A percentile compares a stretch with the other conserved stretches of the same genome.
Evolutionary conservation across 2,113 vertebrate species (phyloP).

Genomic region (Pipa parva): DNA sequence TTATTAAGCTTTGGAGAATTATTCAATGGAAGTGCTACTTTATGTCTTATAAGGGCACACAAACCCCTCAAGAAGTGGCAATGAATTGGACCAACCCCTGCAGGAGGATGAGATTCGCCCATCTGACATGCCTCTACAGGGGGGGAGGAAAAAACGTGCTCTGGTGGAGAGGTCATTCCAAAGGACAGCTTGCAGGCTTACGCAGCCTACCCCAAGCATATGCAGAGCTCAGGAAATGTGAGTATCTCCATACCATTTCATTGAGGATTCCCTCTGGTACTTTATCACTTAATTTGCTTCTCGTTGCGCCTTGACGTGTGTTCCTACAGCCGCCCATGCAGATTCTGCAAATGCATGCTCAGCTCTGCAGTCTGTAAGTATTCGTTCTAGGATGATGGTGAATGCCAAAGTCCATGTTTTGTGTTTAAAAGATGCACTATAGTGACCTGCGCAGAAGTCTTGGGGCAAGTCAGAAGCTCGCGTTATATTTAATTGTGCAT

Average conservation of each 20-base stretch:
- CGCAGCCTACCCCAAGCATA: background rate
- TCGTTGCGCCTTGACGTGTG: constrained; percentile 1
- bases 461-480: too few species aligned
- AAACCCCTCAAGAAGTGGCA: too few species aligned
- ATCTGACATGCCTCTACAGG: constrained; percentile 2
- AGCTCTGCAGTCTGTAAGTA: background rate
- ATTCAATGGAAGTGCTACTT: background rate
- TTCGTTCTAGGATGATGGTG: too few species aligned
- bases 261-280: background rate
- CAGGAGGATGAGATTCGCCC: background rate
- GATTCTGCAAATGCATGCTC: background rate
- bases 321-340: constrained; percentile 9
- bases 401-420: too few species aligned
- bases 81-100: background rate
- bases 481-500: too few species aligned
- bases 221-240: background rate
- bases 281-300: background rate
- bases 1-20: background rate
- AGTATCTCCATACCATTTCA: background rate
- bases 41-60: background rate
- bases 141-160: background rate
- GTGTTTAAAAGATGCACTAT: too few species aligned
- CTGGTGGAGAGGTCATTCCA: constrained; percentile 14
- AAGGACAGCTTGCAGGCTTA: constrained; percentile 9
- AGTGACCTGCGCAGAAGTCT: too few species aligned